phyloP scores from a whole-genome alignment of 2,113 vertebrate species.

The Dipodomys spectabilis region DNA sequence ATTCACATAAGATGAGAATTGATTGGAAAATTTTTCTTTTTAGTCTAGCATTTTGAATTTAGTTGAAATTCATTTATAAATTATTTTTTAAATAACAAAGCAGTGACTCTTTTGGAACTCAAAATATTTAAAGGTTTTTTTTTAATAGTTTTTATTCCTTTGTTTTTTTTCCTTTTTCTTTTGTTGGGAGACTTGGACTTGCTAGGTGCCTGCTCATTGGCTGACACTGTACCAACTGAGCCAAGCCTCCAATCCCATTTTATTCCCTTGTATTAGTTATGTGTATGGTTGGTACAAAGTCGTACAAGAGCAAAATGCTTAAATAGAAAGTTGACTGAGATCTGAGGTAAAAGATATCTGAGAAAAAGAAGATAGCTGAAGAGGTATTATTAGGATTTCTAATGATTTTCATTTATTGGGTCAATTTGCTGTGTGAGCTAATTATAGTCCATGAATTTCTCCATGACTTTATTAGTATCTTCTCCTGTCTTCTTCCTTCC shows the following conservation, averaged over 20 bases:
- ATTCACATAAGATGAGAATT: conserved; percentile 7
- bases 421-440: conserved; percentile 60
- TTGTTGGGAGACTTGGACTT: no score
- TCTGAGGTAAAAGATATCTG: conserved; percentile 21
- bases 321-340: neutral
- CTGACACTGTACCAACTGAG: no score
- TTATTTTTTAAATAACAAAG: neutral
- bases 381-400: conserved; percentile 40
- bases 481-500: neutral
- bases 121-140: neutral
- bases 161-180: conserved; percentile 9
- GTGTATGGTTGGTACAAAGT: conserved; percentile 18
- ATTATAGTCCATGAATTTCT: conserved; percentile 48
- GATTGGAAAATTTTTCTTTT: conserved; percentile 26
- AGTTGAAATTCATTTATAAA: neutral
- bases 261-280: conserved; percentile 37
- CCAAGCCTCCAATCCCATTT: neutral
- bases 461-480: neutral
- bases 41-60: conserved; percentile 35
- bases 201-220: no score
- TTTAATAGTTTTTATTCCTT: neutral
- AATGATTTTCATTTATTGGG: conserved; percentile 59
- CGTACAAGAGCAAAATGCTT: conserved; percentile 11
- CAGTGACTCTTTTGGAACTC: conserved; percentile 12
- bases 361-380: conserved; percentile 8